Evolutionary conservation across 2,888 invertebrate genomes (phyloP), one percentile per base, ranked within the genome.

Genomic region (Ochropleura plecta): DNA sequence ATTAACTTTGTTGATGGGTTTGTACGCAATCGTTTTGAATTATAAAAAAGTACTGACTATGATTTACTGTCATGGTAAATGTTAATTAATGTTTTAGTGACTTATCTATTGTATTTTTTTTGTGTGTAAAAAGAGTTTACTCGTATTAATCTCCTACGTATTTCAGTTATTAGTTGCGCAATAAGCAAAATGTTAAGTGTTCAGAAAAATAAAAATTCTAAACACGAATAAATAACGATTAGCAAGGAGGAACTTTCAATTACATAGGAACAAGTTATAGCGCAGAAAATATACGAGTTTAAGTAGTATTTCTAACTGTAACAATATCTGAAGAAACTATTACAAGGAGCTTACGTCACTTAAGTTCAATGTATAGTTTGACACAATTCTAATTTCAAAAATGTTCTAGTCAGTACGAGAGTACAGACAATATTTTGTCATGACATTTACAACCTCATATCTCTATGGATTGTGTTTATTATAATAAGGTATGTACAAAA

Each of bases 1-100:
- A 85, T 86, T 85, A 85, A 83, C 71, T 79, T 88, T 85, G 84
- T 81, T 85, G 79, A 85, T 86, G 85, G 72, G 73, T 79, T 84
- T 65, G 75, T 77, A 75, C 74, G 77, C 69, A 73, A 78, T 81
- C 68, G 68, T 86, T 81, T 84, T 87, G 74, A 74, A 79, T 77
- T 84, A 81, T 74, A 71, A 73, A 73, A n/a, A 69, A 53, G 73
- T 63, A 59, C 67, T 76, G 72, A 72, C 65, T 70, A 42, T 76
- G 72, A 83, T 70, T 62, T 66, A 76, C 20, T 59, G 72, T 57
- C 60, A 62, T 10, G 57, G 44, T 40, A 64, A 76, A 81, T 81
- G 48, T 85, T 42, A 81, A 76, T 69, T 82, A 82, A 57, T 64
- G 77, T 18, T 49, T 46, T 46, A 65, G 40, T 70, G 62, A 59